Evolutionary conservation across 2,797 vertebrate species (phyloP).

Genomic region (Australoheros facetus): DNA sequence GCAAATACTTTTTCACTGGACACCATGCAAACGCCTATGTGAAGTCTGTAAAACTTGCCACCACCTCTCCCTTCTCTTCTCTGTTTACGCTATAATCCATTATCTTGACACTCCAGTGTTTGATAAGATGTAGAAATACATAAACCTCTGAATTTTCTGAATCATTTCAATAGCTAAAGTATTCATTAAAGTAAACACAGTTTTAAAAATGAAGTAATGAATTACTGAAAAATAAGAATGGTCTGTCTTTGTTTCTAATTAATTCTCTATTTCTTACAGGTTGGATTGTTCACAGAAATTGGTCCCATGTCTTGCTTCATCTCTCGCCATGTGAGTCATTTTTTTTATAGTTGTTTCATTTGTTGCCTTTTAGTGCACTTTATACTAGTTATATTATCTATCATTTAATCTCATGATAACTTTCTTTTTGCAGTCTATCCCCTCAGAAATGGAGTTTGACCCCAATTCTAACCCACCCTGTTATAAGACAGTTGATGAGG

Average conservation of each 20-base stretch:
- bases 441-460: slow-evolving; percentile 96
- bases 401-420: background rate
- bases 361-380: background rate
- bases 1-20: background rate
- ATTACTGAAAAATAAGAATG: background rate
- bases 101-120: background rate
- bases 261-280: slow-evolving; percentile 71
- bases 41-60: background rate
- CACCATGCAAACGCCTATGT: background rate
- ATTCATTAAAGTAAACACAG: background rate
- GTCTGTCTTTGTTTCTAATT: background rate
- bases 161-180: background rate
- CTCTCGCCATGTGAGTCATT: slow-evolving; percentile 89
- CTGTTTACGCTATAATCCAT: background rate
- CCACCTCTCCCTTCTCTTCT: background rate
- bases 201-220: background rate
- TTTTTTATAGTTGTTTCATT: background rate
- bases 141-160: background rate
- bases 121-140: background rate
- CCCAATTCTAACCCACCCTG: slow-evolving; percentile 95
- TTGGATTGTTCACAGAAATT: slow-evolving; percentile 95
- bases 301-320: slow-evolving; percentile 98
- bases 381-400: background rate
- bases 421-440: slow-evolving; percentile 86
- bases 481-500: slow-evolving; percentile 95